Percentiles rank a stretch among this genome's conserved stretches.
Conservation (phyloP, 2,888 invertebrate species). For the Trachelus stipa region DNA sequence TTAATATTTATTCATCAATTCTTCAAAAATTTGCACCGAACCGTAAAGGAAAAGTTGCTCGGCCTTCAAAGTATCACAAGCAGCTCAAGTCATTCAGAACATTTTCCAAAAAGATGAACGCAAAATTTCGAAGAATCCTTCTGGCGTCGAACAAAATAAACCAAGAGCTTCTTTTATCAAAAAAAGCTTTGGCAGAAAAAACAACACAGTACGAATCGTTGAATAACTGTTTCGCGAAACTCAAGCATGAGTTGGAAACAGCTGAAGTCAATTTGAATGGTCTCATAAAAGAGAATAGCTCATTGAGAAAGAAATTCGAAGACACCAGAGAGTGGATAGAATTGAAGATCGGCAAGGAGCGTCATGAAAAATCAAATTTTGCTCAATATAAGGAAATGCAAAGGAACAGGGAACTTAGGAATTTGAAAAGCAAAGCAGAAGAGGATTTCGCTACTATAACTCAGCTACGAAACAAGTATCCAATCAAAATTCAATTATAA, state of each 20-base stretch:
- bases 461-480: slow-evolving; percentile 42
- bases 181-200: slow-evolving; percentile 31
- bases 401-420: slow-evolving; percentile 37
- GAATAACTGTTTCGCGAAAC: slow-evolving; percentile 31
- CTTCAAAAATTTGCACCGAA: slow-evolving; percentile 39
- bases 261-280: slow-evolving; percentile 40
- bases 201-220: slow-evolving; percentile 32
- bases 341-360: slow-evolving; percentile 33
- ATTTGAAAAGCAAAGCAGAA: slow-evolving; percentile 45
- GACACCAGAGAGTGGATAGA: slow-evolving; percentile 42
- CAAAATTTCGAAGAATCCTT: slow-evolving; percentile 32
- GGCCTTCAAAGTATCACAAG: slow-evolving; percentile 16
- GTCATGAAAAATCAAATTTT: slow-evolving; percentile 34
- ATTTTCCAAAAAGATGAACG: slow-evolving; percentile 31
- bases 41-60: slow-evolving; percentile 4
- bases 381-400: slow-evolving; percentile 35
- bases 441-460: slow-evolving; percentile 38
- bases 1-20: slow-evolving; percentile 40
- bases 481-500: neutral
- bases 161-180: slow-evolving; percentile 30
- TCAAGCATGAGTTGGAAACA: slow-evolving; percentile 39
- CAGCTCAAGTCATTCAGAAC: slow-evolving; percentile 28
- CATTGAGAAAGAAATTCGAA: slow-evolving; percentile 41
- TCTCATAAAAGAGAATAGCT: slow-evolving; percentile 40
- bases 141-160: slow-evolving; percentile 34